Percentiles rank a stretch among this genome's conserved stretches.
Evolutionary conservation across 1,140 invertebrate genomes (phyloP).

Genomic region (Odontomachus brunneus): DNA sequence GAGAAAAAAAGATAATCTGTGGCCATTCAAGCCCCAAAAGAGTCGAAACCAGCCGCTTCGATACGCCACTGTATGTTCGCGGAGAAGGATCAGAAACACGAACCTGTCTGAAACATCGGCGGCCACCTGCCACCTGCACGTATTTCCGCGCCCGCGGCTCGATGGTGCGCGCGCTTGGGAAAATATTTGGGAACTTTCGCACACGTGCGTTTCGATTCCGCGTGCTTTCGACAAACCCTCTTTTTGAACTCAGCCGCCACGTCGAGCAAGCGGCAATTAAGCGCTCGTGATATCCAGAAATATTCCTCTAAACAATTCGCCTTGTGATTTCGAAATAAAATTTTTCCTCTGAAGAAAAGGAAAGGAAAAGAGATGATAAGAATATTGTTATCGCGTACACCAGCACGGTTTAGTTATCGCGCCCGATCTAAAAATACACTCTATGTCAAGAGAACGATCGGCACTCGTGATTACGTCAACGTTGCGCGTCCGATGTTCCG

Average conservation of each 20-base stretch:
- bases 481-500: not conserved
- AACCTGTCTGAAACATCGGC: slow-evolving; percentile 72
- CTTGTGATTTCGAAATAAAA: too few species aligned
- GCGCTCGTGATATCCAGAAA: not conserved
- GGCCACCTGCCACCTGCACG: slow-evolving; percentile 73
- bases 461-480: not conserved
- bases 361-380: too few species aligned
- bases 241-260: not conserved
- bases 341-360: too few species aligned
- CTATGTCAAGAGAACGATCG: not conserved
- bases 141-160: slow-evolving; percentile 62
- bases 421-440: not conserved
- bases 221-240: not conserved
- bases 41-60: slow-evolving; percentile 44
- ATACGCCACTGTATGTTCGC: slow-evolving; percentile 63
- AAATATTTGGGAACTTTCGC: slow-evolving; percentile 69
- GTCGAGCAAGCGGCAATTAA: slow-evolving; percentile 25
- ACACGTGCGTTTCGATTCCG: slow-evolving; percentile 25
- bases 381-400: too few species aligned
- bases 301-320: not conserved
- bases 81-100: slow-evolving; percentile 66
- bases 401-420: not conserved
- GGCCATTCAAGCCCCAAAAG: not conserved
- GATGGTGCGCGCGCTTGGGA: slow-evolving; percentile 43
- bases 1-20: not conserved